phyloP scores from a whole-genome alignment of 2,888 invertebrate genomes.

The Exocentrus adspersus region DNA sequence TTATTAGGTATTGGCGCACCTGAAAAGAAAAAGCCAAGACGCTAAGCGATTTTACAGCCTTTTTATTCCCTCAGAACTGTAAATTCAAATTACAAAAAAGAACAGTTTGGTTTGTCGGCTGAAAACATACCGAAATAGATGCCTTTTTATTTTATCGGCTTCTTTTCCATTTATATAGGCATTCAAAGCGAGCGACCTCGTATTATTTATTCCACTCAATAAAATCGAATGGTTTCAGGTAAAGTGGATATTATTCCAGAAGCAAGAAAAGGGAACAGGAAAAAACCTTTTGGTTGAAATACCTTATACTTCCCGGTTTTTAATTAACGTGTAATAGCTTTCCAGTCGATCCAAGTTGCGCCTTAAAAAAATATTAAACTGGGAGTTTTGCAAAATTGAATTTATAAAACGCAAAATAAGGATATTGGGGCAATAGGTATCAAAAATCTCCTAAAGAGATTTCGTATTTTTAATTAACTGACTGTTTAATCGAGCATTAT shows the following conservation, averaged over 20 bases:
- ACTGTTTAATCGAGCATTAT: neutral
- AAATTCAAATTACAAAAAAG: too few species aligned
- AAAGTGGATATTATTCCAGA: conserved; percentile 1
- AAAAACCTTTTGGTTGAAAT: conserved; percentile 4
- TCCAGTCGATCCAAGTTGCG: too few species aligned
- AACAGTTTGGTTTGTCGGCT: too few species aligned
- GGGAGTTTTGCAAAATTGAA: too few species aligned
- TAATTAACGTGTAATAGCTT: conserved; percentile 12
- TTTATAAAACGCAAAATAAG: too few species aligned
- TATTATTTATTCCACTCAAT: neutral
- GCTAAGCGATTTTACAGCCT: too few species aligned
- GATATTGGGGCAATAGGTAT: too few species aligned
- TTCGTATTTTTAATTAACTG: conserved; percentile 3
- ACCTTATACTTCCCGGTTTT: neutral
- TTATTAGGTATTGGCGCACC: too few species aligned
- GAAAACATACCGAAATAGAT: neutral
- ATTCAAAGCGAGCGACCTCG: neutral
- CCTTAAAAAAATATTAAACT: neutral
- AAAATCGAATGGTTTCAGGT: conserved; percentile 7
- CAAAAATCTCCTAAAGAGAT: too few species aligned
- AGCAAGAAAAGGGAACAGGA: conserved; percentile 1
- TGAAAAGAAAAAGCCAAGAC: too few species aligned
- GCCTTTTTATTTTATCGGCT: neutral
- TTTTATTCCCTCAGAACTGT: too few species aligned
- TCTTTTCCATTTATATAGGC: neutral